Percentiles rank a stretch among this genome's conserved stretches.
Evolutionary conservation across 2,797 vertebrate genomes (phyloP).

Genomic region (Acropternis orthonyx): DNA sequence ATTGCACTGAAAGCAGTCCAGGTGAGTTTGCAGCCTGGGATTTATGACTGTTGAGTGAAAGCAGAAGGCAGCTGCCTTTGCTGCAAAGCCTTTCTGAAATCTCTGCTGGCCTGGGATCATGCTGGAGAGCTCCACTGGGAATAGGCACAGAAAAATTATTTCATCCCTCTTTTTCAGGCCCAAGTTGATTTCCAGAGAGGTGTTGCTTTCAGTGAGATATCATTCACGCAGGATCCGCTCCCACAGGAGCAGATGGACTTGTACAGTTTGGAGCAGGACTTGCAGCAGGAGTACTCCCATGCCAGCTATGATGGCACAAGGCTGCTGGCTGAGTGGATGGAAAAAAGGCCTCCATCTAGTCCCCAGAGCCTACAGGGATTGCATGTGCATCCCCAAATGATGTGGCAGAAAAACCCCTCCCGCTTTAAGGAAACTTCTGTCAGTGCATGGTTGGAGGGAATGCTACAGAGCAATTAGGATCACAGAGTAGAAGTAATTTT

Average conservation of each 20-base stretch:
- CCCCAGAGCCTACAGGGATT: neutral
- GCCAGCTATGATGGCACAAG: neutral
- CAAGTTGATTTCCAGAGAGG: neutral
- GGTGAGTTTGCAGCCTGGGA: neutral
- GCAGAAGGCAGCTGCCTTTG: neutral
- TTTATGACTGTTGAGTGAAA: neutral
- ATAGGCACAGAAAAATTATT: neutral
- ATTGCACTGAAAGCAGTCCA: neutral
- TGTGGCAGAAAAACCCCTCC: neutral
- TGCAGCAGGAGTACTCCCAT: neutral
- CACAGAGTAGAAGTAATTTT: neutral
- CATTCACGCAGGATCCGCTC: neutral
- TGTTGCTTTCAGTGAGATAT: neutral
- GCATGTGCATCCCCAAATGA: neutral
- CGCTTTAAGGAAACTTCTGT: neutral
- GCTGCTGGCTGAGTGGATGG: neutral
- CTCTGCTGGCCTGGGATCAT: neutral
- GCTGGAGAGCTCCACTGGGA: accelerated
- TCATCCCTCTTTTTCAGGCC: neutral
- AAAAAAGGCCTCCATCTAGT: neutral
- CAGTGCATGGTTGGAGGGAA: neutral
- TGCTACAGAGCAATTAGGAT: neutral
- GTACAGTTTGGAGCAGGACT: neutral
- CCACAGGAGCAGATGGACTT: neutral
- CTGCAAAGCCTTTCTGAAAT: neutral